Evolutionary conservation across 2,113 vertebrate species (phyloP), one percentile per base, ranked within the genome.

Genomic region (Alaudala cheleensis): DNA sequence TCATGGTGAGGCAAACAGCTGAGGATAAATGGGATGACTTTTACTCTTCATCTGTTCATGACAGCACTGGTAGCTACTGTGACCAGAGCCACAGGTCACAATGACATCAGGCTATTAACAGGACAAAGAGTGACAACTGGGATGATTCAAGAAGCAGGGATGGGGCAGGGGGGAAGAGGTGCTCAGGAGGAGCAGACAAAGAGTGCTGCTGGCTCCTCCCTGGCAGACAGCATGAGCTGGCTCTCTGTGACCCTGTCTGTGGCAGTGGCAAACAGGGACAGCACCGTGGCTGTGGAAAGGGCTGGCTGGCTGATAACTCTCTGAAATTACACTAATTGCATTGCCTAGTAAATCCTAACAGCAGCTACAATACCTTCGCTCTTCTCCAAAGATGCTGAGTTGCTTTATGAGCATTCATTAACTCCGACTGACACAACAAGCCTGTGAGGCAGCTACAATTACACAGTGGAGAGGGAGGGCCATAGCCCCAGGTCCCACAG

Each of bases 61-160:
- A 81, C 34, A 62, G 93, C 80, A 86, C 56, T 28, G 33, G 64
- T 25, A 80, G 67, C 71, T 82, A 76, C 82, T 66, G 50, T 12
- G 34, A 60, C 80, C 73, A 73, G 78, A 83, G 87, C 44, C 90
- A 88, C 72, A 29, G 82, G 88, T 93, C 95, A 86, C 2, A 3
- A 81, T 95, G 95, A 96, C 91, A 91, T 95, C 95, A 97, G 86
- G 44, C 86, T 6, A 1, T 77, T 92, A 88, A 78, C 3, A 47
- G 92, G 69, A 84, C 87, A 56, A 51, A 76, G 44, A 51, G 87
- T 64, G 90, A 81, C 90, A 74, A 49, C 16, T 40, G 57, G 66
- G 65, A 93, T 90, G 85, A 90, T 37, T 94, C 70, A 82, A 78
- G 73, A 47, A 58, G 47, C 47, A 51, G 69, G 39, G 57, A 62